Evolutionary conservation across 2,797 vertebrate species (phyloP), one percentile per base, ranked within the genome.

Genomic region (Myotis daubentonii): DNA sequence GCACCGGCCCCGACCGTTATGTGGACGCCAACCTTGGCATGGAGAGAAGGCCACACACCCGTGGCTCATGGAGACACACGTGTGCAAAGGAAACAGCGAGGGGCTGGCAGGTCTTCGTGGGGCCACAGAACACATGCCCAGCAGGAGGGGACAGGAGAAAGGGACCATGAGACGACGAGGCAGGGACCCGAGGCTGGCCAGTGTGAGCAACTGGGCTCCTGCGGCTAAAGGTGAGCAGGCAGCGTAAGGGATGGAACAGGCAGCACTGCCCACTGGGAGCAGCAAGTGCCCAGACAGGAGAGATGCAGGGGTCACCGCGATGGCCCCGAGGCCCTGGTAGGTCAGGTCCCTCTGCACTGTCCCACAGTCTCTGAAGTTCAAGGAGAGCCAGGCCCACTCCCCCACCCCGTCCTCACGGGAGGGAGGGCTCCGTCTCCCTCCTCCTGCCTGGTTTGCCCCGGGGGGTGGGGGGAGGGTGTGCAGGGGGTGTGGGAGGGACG

Each of bases 1-100:
- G 23, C 47, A 6, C 5, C 36, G 6, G 33, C 75, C 36, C 13
- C 5, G 16, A 38, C 49, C 8, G 13, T 8, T 15, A 9, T 2
- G n/a, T 55, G 51, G 51, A 5, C 9, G 75, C 75, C 1, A 9
- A 15, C 60, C 33, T 3, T 1, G 15, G 53, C 53, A 60, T 2
- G 23, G 49, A 79, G 7, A 60, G 36, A 80, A 60, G 36, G 36
- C 23, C 16, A 17, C 78, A 57, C 57, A 16, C 33, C 33, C 22
- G 0, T 6, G 60, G 60, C 44, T 41, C 36, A 13, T 0, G 15
- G 41, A 30, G 74, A 55, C 44, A 0, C 0, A 6, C 0, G 1
- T 28, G 49, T 68, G 49, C 60, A n/a, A 5, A 8, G 28, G 60
- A 7, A 53, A 30, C 3, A 19, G 13, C 2, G 4, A 33, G 44